A percentile compares a stretch with the other conserved stretches of the same genome.
Evolutionary conservation across 2,888 invertebrate genomes (phyloP).

Genomic region (Eupithecia tripunctaria): DNA sequence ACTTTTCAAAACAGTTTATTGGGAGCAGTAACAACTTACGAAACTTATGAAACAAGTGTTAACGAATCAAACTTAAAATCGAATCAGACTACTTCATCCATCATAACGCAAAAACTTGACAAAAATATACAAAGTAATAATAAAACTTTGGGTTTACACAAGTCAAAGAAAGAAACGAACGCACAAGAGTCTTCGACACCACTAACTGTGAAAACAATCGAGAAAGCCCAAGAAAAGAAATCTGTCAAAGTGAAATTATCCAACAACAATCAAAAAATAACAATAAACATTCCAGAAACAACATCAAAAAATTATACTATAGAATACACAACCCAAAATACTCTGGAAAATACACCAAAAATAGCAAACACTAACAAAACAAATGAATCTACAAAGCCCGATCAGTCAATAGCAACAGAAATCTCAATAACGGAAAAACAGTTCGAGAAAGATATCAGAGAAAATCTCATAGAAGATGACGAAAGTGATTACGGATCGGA

Average conservation of each 20-base stretch:
- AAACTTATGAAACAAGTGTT: not conserved
- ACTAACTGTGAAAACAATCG: slow-evolving; percentile 9
- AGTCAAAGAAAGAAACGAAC: not conserved
- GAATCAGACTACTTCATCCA: not conserved
- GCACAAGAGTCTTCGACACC: not conserved
- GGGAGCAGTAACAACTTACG: not conserved
- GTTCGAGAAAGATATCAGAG: slow-evolving; percentile 39
- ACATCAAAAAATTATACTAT: not conserved
- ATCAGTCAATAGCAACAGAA: not conserved
- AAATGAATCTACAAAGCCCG: slow-evolving; percentile 25
- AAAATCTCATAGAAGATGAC: slow-evolving; percentile 60
- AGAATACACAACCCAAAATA: not conserved
- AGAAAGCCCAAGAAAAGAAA: slow-evolving; percentile 10
- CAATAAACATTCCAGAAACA: not conserved
- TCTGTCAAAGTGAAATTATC: slow-evolving; percentile 10
- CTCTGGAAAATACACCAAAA: slow-evolving; percentile 7
- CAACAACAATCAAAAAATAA: slow-evolving; percentile 24
- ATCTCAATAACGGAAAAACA: slow-evolving; percentile 16
- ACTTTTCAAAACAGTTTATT: not conserved
- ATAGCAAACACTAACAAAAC: slow-evolving; percentile 27
- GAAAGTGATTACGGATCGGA: slow-evolving; percentile 54
- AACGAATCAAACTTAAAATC: not conserved
- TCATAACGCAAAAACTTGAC: not conserved
- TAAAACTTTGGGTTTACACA: not conserved
- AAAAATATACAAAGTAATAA: not conserved